A percentile compares a stretch with the other conserved stretches of the same genome.
Conservation (phyloP, 1,140 invertebrate species). For the Lucilia sericata region DNA sequence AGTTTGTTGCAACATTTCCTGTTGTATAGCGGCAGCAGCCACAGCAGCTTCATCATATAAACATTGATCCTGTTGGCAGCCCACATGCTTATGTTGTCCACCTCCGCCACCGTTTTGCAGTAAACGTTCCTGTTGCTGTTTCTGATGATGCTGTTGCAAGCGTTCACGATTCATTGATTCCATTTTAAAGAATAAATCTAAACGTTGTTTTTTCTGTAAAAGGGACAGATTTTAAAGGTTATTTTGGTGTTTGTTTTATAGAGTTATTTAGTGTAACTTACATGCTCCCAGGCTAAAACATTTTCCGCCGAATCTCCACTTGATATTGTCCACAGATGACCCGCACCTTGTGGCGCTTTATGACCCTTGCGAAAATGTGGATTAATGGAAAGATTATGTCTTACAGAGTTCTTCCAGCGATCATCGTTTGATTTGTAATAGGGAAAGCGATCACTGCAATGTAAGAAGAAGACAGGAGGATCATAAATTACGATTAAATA, state of each 20-base stretch:
- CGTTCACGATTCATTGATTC: constrained; percentile 64
- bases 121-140: constrained; percentile 48
- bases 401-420: constrained; percentile 90
- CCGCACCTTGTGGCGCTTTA: constrained; percentile 84
- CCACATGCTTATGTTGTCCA: constrained; percentile 50
- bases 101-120: constrained; percentile 44
- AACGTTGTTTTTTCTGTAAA: constrained; percentile 64
- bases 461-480: constrained; percentile 46
- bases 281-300: constrained; percentile 67
- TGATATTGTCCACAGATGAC: constrained; percentile 87
- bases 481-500: too few species aligned
- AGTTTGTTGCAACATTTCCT: constrained; percentile 56
- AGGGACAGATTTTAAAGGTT: too few species aligned
- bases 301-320: constrained; percentile 71
- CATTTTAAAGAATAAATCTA: constrained; percentile 68
- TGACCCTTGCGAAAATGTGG: constrained; percentile 89
- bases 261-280: constrained; percentile 52
- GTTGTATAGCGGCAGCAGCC: constrained; percentile 59
- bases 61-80: constrained; percentile 46
- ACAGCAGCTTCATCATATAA: constrained; percentile 62
- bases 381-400: constrained; percentile 90
- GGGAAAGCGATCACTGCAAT: constrained; percentile 82
- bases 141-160: constrained; percentile 59
- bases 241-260: too few species aligned
- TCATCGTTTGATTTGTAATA: constrained; percentile 89